phyloP scores from a whole-genome alignment of 2,888 invertebrate genomes.

The Tachystola acroxantha region DNA sequence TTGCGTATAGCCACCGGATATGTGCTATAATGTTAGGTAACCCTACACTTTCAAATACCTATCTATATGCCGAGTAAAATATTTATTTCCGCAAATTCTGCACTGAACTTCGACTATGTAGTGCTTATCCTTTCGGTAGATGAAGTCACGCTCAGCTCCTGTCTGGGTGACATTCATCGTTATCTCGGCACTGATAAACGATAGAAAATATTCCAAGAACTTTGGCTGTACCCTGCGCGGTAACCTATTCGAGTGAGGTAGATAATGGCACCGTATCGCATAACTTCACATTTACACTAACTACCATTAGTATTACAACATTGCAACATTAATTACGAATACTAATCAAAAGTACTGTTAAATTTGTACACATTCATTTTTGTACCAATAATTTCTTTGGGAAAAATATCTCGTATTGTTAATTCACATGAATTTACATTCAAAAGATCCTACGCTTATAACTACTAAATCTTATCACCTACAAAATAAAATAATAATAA shows the following conservation, averaged over 20 bases:
- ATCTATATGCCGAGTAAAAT: too few relatives aligned
- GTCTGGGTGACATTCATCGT: constrained; percentile 30
- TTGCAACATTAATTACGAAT: constrained; percentile 68
- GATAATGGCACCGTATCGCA: constrained; percentile 61
- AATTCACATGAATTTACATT: constrained; percentile 40
- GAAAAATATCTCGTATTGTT: constrained; percentile 55
- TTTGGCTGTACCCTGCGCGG: constrained; percentile 71
- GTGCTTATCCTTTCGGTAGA: too few relatives aligned
- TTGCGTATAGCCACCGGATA: too few relatives aligned
- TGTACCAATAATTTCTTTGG: constrained; percentile 78
- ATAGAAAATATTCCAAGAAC: constrained; percentile 64
- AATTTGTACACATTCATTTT: constrained; percentile 73
- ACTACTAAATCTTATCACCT: constrained; percentile 41
- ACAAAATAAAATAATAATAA: constrained; percentile 74
- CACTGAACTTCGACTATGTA: too few relatives aligned
- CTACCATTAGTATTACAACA: constrained; percentile 66
- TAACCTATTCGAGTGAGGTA: constrained; percentile 61
- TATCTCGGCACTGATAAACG: constrained; percentile 46
- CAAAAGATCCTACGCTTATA: constrained; percentile 45
- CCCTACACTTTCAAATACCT: too few relatives aligned
- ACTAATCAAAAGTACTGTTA: constrained; percentile 54
- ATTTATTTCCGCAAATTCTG: too few relatives aligned
- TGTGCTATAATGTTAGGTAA: too few relatives aligned
- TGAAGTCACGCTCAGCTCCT: too few relatives aligned
- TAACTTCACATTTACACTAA: constrained; percentile 52